Base-by-base conservation (phyloP, 2,113 vertebrate species). In the Indicator indicator region DNA sequence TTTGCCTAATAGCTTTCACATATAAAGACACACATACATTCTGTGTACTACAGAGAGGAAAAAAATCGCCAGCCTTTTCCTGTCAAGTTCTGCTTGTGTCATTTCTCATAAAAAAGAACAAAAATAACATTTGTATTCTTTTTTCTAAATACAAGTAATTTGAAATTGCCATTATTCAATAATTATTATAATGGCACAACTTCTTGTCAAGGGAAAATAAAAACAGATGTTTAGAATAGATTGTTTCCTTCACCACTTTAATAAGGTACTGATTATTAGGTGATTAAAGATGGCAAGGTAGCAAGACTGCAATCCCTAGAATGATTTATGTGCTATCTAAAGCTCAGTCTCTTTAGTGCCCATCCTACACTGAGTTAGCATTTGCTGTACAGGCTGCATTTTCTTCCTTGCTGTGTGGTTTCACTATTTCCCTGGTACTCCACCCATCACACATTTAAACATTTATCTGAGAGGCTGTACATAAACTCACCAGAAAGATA, bases 21-120 rank as follows among this genome's bases (percentile, higher is more conserved):
- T 38, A 92, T 69, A 46, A 46, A 46, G 18, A 46, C 44, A 33
- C 74, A 88, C 32, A 48, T 21, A 69, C 23, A 82, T 24, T 75
- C 83, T 92, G 70, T 83, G 78, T 94, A 85, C 83, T 85, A 86
- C 52, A n/a, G 44, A 64, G 38, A 92, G 77, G n/a, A 26, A 93
- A 70, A 89, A 93, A 89, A 71, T 23, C 71, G 63, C 62, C 48
- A 83, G 36, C 5, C 64, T 28, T 56, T 95, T 81, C 86, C 33
- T 91, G 56, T 40, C 52, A 79, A 86, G 24, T 54, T 89, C 54
- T 86, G 56, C 24, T 90, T 69, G 60, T 20, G 52, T 89, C 50
- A 77, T 75, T 94, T 94, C 59, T 74, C 30, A 36, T 40, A 2
- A 71, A 76, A 68, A 65, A n/a, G 12, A 76, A 33, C 7, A 58